Evolutionary conservation across 2,888 invertebrate genomes (phyloP).

Genomic region (Cremastinae sp.): DNA sequence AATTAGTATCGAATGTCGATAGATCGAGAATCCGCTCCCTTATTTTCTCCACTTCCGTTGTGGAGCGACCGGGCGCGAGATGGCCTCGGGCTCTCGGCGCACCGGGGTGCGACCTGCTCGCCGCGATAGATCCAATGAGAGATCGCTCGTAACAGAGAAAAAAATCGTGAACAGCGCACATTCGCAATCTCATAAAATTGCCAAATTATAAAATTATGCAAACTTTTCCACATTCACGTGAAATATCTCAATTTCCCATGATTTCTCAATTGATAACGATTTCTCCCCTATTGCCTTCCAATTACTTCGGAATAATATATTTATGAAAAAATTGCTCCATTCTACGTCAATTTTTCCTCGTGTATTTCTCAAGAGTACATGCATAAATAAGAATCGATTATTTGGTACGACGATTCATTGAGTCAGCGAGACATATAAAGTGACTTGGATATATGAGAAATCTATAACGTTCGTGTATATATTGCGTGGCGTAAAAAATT

Average conservation of each 20-base stretch:
- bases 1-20: conserved; percentile 79
- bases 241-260: neutral
- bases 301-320: conserved; percentile 22
- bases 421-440: conserved; percentile 42
- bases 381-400: conserved; percentile 41
- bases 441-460: neutral
- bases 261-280: neutral
- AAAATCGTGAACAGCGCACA: conserved; percentile 62
- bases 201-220: too few relatives aligned
- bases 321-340: conserved; percentile 7
- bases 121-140: conserved; percentile 68
- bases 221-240: conserved; percentile 60
- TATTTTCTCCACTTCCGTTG: conserved; percentile 62
- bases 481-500: conserved; percentile 8
- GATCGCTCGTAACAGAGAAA: conserved; percentile 49
- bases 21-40: conserved; percentile 53
- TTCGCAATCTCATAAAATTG: too few relatives aligned
- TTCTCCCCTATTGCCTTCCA: conserved; percentile 1
- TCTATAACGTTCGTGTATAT: conserved; percentile 13
- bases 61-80: conserved; percentile 64
- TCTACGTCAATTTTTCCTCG: conserved; percentile 30
- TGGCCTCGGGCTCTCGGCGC: conserved; percentile 67
- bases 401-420: conserved; percentile 36
- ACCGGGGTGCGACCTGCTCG: conserved; percentile 73
- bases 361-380: conserved; percentile 25